Base-by-base conservation (phyloP, 2,888 invertebrate genomes). In the Tanytarsus gracilentus region DNA sequence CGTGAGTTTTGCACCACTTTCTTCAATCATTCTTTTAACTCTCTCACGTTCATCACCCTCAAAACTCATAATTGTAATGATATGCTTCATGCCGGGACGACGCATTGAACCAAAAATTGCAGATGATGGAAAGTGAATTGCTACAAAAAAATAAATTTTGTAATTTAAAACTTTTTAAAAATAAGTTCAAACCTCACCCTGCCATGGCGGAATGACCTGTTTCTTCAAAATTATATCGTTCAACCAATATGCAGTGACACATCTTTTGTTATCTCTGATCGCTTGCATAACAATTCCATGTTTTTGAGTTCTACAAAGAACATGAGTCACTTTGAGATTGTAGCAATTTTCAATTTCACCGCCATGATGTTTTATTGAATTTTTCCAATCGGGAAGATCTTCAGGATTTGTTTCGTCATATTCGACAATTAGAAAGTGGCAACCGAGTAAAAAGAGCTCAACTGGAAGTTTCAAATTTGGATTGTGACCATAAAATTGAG, bases 401-500 rank as follows among this genome's bases (percentile, higher is more conserved):
- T 76, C 70, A 0, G 80, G 79, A 70, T 80, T 78, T n/a, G 80
- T 80, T 64, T 80, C 78, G 64, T 88, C 87, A 68, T 90, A 90
- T 67, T 91, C 91, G 65, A 86, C 85, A 64, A 92, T 86, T 63
- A 86, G 88, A 70, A 98, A 97, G 30, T 95, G 87, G 71, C 96
- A 97, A 6, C 96, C 97, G 29, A 95, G 76, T 49, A 98, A 75
- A 74, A 93, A 96, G 60, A 93, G 76, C 67, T 95, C 92, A 0
- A 87, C 83, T 8, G 96, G 95, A 64, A 90, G 77, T 76, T 90
- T 92, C 50, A 93, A 77, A 71, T 88, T 88, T 9, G 92, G 92
- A 75, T 95, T 95, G 76, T 96, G 95, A 0, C 95, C 93, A 72
- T 89, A 92, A 74, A 90, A 93, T 67, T 90, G 88, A 11, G 85